phyloP scores from a whole-genome alignment of 1,140 invertebrate species.

The Wasmannia auropunctata region DNA sequence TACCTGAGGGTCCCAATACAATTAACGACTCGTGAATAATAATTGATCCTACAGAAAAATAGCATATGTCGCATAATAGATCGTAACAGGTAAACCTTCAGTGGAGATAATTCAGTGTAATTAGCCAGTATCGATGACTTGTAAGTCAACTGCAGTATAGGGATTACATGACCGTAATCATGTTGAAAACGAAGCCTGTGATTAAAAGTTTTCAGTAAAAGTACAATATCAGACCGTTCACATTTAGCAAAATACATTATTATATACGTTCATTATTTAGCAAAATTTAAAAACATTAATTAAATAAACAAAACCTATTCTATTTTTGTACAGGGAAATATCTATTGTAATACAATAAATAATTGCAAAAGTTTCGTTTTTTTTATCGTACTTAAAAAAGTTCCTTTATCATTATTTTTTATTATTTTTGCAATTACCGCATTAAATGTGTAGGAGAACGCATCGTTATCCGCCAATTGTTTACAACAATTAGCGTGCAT shows the following conservation, averaged over 20 bases:
- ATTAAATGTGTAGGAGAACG: neutral
- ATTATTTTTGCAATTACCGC: neutral
- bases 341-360: neutral
- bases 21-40: slow-evolving; percentile 67
- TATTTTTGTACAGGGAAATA: neutral
- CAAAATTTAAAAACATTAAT: neutral
- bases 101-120: neutral
- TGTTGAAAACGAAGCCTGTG: neutral
- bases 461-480: neutral
- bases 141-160: neutral
- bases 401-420: neutral
- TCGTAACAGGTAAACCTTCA: neutral
- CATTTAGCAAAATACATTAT: no score
- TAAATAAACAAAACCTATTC: neutral
- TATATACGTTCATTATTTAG: no score
- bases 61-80: neutral
- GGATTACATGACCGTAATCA: neutral
- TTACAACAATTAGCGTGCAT: neutral
- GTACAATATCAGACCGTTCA: neutral
- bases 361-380: neutral
- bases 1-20: slow-evolving; percentile 45
- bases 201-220: neutral
- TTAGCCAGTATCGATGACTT: slow-evolving; percentile 35
- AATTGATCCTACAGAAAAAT: slow-evolving; percentile 19
- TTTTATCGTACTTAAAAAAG: neutral